Conservation (phyloP, 2,888 invertebrate species). For the Ecliptopera silaceata region DNA sequence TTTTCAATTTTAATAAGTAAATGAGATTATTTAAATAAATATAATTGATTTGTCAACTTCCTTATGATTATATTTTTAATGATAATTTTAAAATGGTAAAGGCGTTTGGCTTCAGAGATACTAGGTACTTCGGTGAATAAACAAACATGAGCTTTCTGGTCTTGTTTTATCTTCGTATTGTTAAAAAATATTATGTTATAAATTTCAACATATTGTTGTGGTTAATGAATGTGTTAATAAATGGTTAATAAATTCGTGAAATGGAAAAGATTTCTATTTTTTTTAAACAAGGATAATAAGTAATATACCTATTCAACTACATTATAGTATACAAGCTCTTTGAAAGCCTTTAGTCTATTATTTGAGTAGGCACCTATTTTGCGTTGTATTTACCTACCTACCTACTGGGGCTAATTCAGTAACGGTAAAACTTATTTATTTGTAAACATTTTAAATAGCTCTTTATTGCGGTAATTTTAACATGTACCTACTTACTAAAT, state of each 20-base stretch:
- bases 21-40: too few species aligned
- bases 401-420: too few species aligned
- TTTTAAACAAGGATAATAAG: slow-evolving; percentile 4
- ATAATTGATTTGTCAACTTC: too few species aligned
- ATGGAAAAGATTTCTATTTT: not conserved
- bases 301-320: not conserved
- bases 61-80: too few species aligned
- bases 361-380: not conserved
- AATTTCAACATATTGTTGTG: not conserved
- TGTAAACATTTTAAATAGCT: too few species aligned
- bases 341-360: not conserved
- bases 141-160: not conserved
- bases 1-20: too few species aligned
- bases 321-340: not conserved
- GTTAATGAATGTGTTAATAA: not conserved
- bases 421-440: too few species aligned
- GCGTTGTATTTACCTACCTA: not conserved
- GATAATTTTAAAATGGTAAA: too few species aligned
- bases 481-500: too few species aligned
- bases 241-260: not conserved
- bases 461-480: too few species aligned
- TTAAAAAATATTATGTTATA: not conserved
- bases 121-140: too few species aligned
- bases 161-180: not conserved
- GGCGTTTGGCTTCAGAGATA: too few species aligned